Evolutionary conservation across 2,888 invertebrate species (phyloP), one percentile per base, ranked within the genome.

Genomic region (Amblyteles armatorius): DNA sequence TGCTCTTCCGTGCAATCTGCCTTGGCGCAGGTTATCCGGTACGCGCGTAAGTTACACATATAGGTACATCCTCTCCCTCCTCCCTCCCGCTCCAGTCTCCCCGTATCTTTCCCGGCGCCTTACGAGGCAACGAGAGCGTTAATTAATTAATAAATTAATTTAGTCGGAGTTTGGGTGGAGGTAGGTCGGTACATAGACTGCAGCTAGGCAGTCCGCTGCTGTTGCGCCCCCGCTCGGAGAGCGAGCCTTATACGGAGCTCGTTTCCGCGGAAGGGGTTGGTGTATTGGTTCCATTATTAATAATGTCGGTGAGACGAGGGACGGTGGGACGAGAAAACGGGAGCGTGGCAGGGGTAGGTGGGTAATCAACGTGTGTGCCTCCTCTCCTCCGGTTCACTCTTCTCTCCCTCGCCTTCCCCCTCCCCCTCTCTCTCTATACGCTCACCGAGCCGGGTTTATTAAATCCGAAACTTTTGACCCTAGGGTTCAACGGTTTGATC

Each of bases 91-190:
- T 22, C 50, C 69, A 60, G 81, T 72, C 83, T 84, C 80, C 68
- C 40, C 82, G 65, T 82, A 65, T 81, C 84, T 80, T 72, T 84
- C 81, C 63, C 50, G 76, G 86, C 79, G 67, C 60, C 72, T 79
- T 67, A 76, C 55, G 80, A 52, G 74, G 82, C 63, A 79, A 83
- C 81, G 79, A 85, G 81, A 85, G 87, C 88, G 87, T 88, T 90
- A 88, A 90, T 90, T 89, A 89, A 90, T 90, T 88, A 88, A 89
- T 89, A 86, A 89, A 90, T 89, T 90, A 89, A 90, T 90, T 90
- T 87, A 82, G 85, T 84, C 81, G 72, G 44, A 86, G 85, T 79
- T 83, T 55, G 81, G 68, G 71, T 77, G 79, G 67, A 82, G 80
- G 60, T 63, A 63, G 33, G 60, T 63, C 29, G 60, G 60, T 63